These are phyloP conservation scores for Drosophila setifemur DNA, from an alignment of 1,140 invertebrate genomes.

Conservation along the genomic window DNA sequence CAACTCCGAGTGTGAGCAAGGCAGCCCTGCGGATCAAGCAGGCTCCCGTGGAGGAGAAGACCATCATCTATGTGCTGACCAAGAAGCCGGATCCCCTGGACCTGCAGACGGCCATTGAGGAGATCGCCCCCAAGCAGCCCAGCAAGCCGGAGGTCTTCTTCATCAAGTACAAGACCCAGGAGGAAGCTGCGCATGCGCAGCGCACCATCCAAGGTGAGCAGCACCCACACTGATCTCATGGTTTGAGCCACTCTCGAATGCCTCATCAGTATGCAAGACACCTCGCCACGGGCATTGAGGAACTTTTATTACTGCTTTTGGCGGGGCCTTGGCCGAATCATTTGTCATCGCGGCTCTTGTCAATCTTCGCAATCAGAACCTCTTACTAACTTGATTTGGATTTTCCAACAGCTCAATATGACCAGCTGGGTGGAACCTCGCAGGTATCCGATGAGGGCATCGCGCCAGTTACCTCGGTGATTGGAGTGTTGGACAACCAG, in stretches of 20 bases:
- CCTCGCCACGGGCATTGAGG: neutral
- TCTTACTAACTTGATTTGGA: constrained; percentile 8
- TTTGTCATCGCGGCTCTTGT: constrained; percentile 28
- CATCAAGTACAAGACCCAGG: constrained; percentile 89
- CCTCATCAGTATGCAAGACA: constrained; percentile 31
- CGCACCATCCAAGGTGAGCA: constrained; percentile 80
- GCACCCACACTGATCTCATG: constrained; percentile 3
- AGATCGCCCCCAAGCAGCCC: constrained; percentile 84
- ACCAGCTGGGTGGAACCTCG: constrained; percentile 76
- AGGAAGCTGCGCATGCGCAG: constrained; percentile 82
- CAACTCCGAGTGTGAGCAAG: constrained; percentile 86
- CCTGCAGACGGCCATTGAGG: constrained; percentile 84
- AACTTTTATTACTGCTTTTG: constrained; percentile 20
- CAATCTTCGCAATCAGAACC: constrained; percentile 4
- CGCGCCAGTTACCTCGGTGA: constrained; percentile 75
- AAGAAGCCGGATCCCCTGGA: constrained; percentile 89
- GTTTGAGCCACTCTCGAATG: neutral
- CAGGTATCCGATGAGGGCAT: constrained; percentile 77
- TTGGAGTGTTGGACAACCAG: constrained; percentile 64
- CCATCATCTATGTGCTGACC: constrained; percentile 92
- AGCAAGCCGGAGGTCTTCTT: constrained; percentile 90
- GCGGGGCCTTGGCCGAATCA: constrained; percentile 21
- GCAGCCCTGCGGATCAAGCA: constrained; percentile 85
- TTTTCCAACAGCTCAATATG: constrained; percentile 71
- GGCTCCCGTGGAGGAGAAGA: constrained; percentile 90